These are phyloP conservation scores for Halcyon malimbica DNA, from an alignment of 2,113 vertebrate species.

Conservation along the genomic window DNA sequence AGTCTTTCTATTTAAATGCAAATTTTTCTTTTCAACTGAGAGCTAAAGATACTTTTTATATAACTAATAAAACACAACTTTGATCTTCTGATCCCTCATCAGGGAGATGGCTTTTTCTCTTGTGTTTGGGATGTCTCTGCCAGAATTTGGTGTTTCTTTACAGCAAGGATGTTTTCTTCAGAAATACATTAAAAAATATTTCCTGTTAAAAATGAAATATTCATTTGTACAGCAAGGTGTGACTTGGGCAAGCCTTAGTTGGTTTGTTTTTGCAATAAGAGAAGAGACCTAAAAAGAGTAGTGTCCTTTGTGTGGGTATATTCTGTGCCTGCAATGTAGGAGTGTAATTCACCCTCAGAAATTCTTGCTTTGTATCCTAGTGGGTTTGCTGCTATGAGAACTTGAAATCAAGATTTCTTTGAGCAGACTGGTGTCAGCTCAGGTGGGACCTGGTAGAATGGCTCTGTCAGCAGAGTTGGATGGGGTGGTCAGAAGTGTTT, in stretches of 20 bases:
- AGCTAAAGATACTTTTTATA: constrained; percentile 71
- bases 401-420: not conserved
- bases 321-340: not conserved
- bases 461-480: fast-evolving
- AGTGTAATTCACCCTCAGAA: not conserved
- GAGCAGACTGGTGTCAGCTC: not conserved
- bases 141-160: constrained; percentile 46
- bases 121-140: constrained; percentile 37
- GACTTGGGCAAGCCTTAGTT: not conserved
- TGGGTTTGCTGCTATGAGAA: not conserved
- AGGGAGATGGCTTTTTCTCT: constrained; percentile 50
- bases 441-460: not conserved
- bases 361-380: not conserved
- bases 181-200: not conserved
- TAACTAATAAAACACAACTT: constrained; percentile 75
- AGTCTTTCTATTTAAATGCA: constrained; percentile 85
- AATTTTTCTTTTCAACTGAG: constrained; percentile 76
- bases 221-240: not conserved
- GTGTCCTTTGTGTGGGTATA: not conserved
- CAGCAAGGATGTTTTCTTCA: constrained; percentile 30
- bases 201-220: constrained; percentile 12
- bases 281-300: not conserved
- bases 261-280: not conserved
- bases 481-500: not conserved
- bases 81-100: constrained; percentile 70